These are phyloP conservation scores for Idaea aversata DNA, from an alignment of 2,888 invertebrate species.

Conservation along the genomic window DNA sequence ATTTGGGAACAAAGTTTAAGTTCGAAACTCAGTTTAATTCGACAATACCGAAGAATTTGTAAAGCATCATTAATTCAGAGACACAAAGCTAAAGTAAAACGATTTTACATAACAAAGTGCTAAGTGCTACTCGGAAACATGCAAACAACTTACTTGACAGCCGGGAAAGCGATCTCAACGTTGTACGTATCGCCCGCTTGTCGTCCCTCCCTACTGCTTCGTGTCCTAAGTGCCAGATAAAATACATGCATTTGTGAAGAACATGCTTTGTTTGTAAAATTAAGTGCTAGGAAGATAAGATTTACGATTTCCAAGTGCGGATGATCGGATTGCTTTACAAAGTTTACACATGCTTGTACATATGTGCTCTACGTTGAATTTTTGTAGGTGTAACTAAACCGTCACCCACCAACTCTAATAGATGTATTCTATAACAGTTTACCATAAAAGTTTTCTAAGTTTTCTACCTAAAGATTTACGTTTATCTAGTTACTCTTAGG, in stretches of 20 bases:
- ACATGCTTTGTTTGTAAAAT: constrained; percentile 54
- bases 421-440: constrained; percentile 9
- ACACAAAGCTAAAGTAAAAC: constrained; percentile 21
- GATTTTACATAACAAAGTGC: constrained; percentile 33
- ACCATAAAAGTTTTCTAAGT: neutral
- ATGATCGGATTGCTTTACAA: constrained; percentile 26
- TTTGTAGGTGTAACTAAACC: constrained; percentile 33
- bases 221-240: constrained; percentile 83
- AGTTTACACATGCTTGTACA: constrained; percentile 36
- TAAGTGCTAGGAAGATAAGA: constrained; percentile 34
- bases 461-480: neutral
- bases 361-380: constrained; percentile 35
- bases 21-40: neutral
- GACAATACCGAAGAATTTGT: neutral
- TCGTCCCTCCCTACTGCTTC: constrained; percentile 87
- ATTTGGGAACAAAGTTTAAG: neutral
- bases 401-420: constrained; percentile 43
- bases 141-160: constrained; percentile 89
- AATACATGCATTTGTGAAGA: constrained; percentile 75
- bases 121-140: constrained; percentile 46
- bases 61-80: constrained; percentile 20
- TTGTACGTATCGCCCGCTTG: constrained; percentile 94
- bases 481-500: constrained; percentile 6
- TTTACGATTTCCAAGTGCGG: constrained; percentile 17
- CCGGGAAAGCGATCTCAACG: constrained; percentile 95